Base-by-base conservation (phyloP, 2,888 invertebrate species). In the Deilephila elpenor region DNA sequence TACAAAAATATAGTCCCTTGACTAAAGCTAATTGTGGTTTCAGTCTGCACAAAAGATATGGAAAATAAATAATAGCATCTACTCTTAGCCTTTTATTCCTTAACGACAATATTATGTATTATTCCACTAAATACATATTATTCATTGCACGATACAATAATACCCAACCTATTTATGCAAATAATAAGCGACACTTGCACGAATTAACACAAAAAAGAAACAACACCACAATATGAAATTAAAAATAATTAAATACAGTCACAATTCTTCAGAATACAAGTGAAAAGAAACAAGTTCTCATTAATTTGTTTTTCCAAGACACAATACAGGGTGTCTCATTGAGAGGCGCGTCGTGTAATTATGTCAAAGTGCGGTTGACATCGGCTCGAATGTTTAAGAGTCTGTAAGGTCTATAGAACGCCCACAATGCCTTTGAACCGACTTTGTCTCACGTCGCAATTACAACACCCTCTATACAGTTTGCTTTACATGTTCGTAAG, bases 381-480 rank as follows among this genome's bases (percentile, higher is more conserved):
- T 86, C 89, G 84, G 89, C 94, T 94, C 88, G 82, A 90, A 87
- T 89, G 91, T 87, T 93, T 90, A 93, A 94, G 93, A 86, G 90
- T 81, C 91, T 91, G 92, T 91, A 86, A 90, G 85, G 85, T 89
- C 88, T 88, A 90, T 91, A 91, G 88, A 90, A 85, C 86, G 81
- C 88, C 84, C 86, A 93, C 93, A 93, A 94, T 93, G 78, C 89
- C 89, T 93, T 91, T 92, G 93, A 91, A 84, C 84, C 86, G 89
- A 94, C 93, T 93, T 94, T 94, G 93, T 94, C 92, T 93, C 93
- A 86, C 88, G 88, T 86, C 84, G 90, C 89, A 93, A 94, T 94
- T 93, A 94, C 92, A 85, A 93, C 93, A 92, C 93, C 93, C 93
- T 88, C 86, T 77, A 82, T 88, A 80, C 84, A 80, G 71, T 82